phyloP scores from a whole-genome alignment of 1,140 invertebrate genomes.

The Pinna nobilis region DNA sequence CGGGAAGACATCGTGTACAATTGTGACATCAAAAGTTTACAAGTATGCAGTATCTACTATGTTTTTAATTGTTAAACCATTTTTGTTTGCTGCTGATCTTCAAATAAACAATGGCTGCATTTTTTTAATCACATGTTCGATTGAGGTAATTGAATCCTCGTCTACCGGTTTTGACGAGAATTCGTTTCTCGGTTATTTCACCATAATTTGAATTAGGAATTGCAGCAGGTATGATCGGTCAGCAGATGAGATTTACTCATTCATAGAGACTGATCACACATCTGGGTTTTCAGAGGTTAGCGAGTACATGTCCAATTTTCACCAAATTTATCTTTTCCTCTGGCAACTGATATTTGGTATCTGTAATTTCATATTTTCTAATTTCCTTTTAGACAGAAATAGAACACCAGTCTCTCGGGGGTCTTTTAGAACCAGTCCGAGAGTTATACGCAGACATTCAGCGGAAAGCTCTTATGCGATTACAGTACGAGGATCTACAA shows the following conservation, averaged over 20 bases:
- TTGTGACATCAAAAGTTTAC: not conserved
- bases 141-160: too few species aligned
- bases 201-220: too few species aligned
- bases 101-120: not conserved
- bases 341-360: constrained; percentile 10
- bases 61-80: not conserved
- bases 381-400: constrained; percentile 81
- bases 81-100: not conserved
- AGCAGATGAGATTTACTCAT: too few species aligned
- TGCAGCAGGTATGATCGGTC: too few species aligned
- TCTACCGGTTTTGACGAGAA: too few species aligned
- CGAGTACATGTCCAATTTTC: too few species aligned
- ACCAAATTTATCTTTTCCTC: not conserved
- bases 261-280: too few species aligned
- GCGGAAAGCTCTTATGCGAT: constrained; percentile 93
- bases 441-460: constrained; percentile 91
- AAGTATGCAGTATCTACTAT: not conserved
- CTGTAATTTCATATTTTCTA: too few species aligned
- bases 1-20: too few species aligned
- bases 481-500: constrained; percentile 95
- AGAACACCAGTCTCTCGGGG: constrained; percentile 85
- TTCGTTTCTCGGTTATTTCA: too few species aligned
- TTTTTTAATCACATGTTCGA: too few species aligned
- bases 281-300: too few species aligned
- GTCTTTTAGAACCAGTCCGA: constrained; percentile 86